Base-by-base conservation (phyloP, 1,140 invertebrate species). In the Drosophila kanapiae region DNA sequence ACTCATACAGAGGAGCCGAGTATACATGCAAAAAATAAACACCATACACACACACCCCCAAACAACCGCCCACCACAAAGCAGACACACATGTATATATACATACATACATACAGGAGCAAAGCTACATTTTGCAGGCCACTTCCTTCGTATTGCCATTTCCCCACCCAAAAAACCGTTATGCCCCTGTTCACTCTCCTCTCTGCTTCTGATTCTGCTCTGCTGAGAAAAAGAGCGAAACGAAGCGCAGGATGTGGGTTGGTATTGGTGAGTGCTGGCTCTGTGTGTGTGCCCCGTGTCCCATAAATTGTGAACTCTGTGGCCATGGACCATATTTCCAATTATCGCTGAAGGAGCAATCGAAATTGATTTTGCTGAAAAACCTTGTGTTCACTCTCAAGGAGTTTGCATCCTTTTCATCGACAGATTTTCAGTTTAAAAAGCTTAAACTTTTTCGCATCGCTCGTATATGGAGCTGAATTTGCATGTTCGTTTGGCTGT, bases 291-390 rank as follows among this genome's bases (percentile, higher is more conserved):
- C 74, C 85, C 80, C 61, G 83, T 87, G 84, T 90, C 84, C 85
- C 86, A 88, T 88, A 85, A 88, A 88, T 85, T 88, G 54, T 81
- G 75, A 90, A 84, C 84, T 90, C 81, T 90, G 70, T 88, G 85
- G 85, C 85, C 85, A 88, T 88, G 85, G 85, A 88, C 85, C 86
- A 90, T 88, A 90, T 88, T 78, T 88, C 75, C 86, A 85, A 75
- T 85, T 85, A 76, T 82, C 75, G 69, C 83, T 54, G 61, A 80
- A 78, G 67, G 74, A 90, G 65, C 69, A 64, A 85, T 78, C 61
- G 62, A 75, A 84, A 84, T 84, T 80, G 78, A 90, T 81, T 88
- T 84, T 78, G 35, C 29, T 64, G 58, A 75, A 82, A 90, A 74
- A 68, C 69, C 56, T 62, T 75, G 43, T 61, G 60, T 43, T 60